Evolutionary conservation across 2,888 invertebrate genomes (phyloP).

Genomic region (Cordilura impudica): DNA sequence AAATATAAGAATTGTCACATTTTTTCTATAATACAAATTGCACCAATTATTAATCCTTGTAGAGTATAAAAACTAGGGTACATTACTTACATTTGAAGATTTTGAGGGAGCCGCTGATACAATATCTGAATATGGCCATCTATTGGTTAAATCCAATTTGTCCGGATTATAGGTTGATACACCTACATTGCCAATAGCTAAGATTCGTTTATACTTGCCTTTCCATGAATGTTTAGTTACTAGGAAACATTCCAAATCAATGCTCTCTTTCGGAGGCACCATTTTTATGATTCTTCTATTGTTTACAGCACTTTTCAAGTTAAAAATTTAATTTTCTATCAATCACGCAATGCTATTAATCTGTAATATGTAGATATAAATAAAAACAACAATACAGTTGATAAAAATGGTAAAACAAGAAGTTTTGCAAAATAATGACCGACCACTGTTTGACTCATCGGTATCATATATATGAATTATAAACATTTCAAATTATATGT

Average conservation of each 20-base stretch:
- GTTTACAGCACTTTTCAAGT: constrained; percentile 20
- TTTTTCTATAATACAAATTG: too few species aligned
- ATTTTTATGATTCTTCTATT: constrained; percentile 62
- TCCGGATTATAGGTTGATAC: constrained; percentile 98
- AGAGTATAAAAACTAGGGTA: too few species aligned
- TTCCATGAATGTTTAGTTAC: constrained; percentile 99
- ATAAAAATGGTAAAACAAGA: constrained; percentile 8
- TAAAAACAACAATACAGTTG: constrained; percentile 8
- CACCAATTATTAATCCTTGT: too few species aligned
- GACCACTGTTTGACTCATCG: constrained; percentile 53
- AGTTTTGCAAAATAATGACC: constrained; percentile 30
- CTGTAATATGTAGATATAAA: constrained; percentile 48
- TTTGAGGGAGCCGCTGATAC: constrained; percentile 84
- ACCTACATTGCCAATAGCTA: constrained; percentile 96
- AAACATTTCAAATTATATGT: background rate
- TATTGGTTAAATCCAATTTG: constrained; percentile 93
- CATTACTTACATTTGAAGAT: constrained; percentile 78
- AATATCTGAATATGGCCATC: constrained; percentile 92
- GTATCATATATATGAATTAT: constrained; percentile 20
- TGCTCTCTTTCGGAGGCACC: constrained; percentile 85
- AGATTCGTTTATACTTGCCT: constrained; percentile 98
- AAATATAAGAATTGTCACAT: too few species aligned
- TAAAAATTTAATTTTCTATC: constrained; percentile 37
- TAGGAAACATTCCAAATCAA: constrained; percentile 97
- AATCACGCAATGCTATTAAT: constrained; percentile 39